Evolutionary conservation across 2,888 invertebrate species (phyloP).

Genomic region (Scaptomyza caliginosa): DNA sequence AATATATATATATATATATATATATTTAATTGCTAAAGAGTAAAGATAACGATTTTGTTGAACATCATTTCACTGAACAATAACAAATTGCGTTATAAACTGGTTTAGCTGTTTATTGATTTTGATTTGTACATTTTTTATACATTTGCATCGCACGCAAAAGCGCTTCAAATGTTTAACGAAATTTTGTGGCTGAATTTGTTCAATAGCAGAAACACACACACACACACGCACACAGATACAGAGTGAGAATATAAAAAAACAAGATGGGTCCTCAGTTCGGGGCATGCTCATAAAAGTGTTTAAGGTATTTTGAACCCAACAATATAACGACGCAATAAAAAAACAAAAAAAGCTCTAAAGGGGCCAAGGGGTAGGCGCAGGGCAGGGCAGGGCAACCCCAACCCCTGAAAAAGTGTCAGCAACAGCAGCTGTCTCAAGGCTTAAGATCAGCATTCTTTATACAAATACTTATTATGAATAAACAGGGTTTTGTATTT

Average conservation of each 20-base stretch:
- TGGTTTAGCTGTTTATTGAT: constrained; percentile 70
- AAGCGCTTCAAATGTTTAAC: constrained; percentile 44
- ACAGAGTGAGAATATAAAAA: constrained; percentile 13
- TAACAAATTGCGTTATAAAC: constrained; percentile 49
- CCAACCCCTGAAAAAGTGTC: constrained; percentile 32
- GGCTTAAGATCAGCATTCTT: constrained; percentile 31
- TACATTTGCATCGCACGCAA: constrained; percentile 64
- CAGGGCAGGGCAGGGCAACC: constrained; percentile 12
- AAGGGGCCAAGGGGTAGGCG: not conserved
- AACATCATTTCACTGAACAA: not conserved
- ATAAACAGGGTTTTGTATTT: constrained; percentile 1
- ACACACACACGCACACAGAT: not conserved
- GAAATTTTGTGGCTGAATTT: constrained; percentile 2
- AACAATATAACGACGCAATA: constrained; percentile 42
- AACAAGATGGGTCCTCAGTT: constrained; percentile 25
- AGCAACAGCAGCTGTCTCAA: constrained; percentile 43
- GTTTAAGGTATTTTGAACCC: constrained; percentile 70
- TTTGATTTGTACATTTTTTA: constrained; percentile 46
- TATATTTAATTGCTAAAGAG: not conserved
- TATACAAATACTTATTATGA: constrained; percentile 1
- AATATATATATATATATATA: too few relatives aligned
- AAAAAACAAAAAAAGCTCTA: constrained; percentile 17
- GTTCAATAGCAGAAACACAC: constrained; percentile 50
- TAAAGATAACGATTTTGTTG: not conserved
- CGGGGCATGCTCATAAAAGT: constrained; percentile 40